Evolutionary conservation across 2,888 invertebrate species (phyloP).

Genomic region (Oligia strigilis): DNA sequence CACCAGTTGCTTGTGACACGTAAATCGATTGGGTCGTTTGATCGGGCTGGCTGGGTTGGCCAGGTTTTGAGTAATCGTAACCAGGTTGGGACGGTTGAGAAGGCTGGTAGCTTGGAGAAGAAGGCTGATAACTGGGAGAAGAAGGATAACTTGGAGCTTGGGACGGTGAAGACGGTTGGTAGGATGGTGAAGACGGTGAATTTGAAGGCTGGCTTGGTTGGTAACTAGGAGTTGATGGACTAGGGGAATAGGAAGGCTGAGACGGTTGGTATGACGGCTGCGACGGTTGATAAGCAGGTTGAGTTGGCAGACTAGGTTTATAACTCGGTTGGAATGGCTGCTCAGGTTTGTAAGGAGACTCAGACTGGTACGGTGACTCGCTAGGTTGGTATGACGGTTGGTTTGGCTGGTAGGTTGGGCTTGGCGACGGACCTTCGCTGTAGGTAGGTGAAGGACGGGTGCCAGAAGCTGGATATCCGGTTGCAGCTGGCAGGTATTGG

Average conservation of each 20-base stretch:
- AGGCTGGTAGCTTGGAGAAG: slow-evolving; percentile 55
- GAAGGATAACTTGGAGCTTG: slow-evolving; percentile 67
- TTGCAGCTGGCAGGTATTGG: slow-evolving; percentile 81
- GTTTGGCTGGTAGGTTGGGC: slow-evolving; percentile 66
- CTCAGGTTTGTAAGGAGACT: slow-evolving; percentile 55
- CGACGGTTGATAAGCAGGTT: slow-evolving; percentile 68
- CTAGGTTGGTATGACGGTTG: slow-evolving; percentile 66
- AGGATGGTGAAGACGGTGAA: slow-evolving; percentile 60
- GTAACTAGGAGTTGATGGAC: slow-evolving; percentile 70
- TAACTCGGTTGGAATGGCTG: slow-evolving; percentile 61
- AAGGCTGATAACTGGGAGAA: slow-evolving; percentile 49
- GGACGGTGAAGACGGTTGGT: slow-evolving; percentile 72
- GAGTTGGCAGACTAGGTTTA: slow-evolving; percentile 56
- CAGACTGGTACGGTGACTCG: slow-evolving; percentile 60
- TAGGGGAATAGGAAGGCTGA: slow-evolving; percentile 75
- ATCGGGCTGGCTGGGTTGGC: slow-evolving; percentile 65
- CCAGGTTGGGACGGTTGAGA: slow-evolving; percentile 65
- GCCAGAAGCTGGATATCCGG: slow-evolving; percentile 84
- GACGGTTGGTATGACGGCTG: slow-evolving; percentile 65
- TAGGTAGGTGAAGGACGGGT: slow-evolving; percentile 84
- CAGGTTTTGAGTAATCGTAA: slow-evolving; percentile 68
- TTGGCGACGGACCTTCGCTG: slow-evolving; percentile 81
- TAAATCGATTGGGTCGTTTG: slow-evolving; percentile 61
- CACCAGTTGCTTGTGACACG: slow-evolving; percentile 24
- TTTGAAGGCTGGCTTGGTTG: slow-evolving; percentile 66